Evolutionary conservation across 2,113 vertebrate species (phyloP), one percentile per base, ranked within the genome.

Genomic region (Megaceryle maxima): DNA sequence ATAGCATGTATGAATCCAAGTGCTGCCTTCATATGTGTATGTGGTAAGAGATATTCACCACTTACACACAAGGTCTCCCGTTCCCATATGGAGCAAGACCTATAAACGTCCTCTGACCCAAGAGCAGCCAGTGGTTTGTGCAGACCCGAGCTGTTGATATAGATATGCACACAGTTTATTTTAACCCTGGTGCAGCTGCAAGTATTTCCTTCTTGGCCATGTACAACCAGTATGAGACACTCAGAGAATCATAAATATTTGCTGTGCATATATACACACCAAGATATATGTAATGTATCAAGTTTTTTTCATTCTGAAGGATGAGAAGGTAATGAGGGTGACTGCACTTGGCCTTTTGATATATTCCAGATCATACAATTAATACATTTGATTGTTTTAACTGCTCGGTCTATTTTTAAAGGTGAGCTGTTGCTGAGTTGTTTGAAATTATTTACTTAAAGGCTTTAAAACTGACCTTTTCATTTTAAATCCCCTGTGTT

Each of bases 361-460:
- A 13, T n/a, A 53, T 72, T 87, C 51, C 94, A 89, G 69, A 41
- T 44, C 53, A 9, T 48, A 64, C 57, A 82, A 84, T 94, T 92
- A 94, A 60, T 60, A 41, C 29, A 31, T 89, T 88, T 94, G 56
- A 94, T 26, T 87, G 66, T 72, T 95, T 91, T 72, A 92, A 39
- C 44, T 87, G 68, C 33, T 82, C 76, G 33, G 62, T 56, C 57
- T 94, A 9, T 89, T 91, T 94, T 91, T 79, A 89, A 84, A 91
- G 57, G 37, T n/a, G 31, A 89, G 46, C 81, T 89, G 74, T 89
- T 91, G 24, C 53, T 29, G 87, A 95, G 39, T 66, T 92, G 39
- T 95, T 96, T 89, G 87, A 95, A 93, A 84, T 75, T 2, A 84
- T 87, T 94, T 91, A 82, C 62, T 96, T 89, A 76, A 84, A 77